These are phyloP conservation scores for Ochropacha duplaris DNA, from an alignment of 2,888 invertebrate species.

Conservation along the genomic window DNA sequence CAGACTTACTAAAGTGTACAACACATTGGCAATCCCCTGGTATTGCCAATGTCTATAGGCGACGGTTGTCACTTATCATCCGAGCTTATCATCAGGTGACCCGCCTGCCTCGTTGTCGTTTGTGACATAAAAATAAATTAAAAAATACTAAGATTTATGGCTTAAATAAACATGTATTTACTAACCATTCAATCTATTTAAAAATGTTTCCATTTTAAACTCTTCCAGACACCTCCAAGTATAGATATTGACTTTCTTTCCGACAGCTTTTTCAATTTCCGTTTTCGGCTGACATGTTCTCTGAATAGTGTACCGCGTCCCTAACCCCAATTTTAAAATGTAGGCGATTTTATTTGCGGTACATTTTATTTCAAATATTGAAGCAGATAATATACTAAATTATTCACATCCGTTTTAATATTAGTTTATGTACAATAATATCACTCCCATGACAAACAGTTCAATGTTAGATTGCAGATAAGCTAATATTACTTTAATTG, in stretches of 20 bases:
- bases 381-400: background rate
- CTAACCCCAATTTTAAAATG: background rate
- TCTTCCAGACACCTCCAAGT: slow-evolving; percentile 2
- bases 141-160: too few relatives aligned
- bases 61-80: too few relatives aligned
- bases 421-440: background rate
- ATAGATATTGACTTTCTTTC: slow-evolving; percentile 10
- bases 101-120: too few relatives aligned
- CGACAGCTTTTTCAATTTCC: slow-evolving; percentile 23
- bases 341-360: background rate
- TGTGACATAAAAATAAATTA: too few relatives aligned
- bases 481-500: background rate
- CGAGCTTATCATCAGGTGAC: too few relatives aligned
- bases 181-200: background rate
- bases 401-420: background rate
- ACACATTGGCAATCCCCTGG: too few relatives aligned
- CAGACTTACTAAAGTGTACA: too few relatives aligned
- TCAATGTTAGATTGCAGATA: background rate
- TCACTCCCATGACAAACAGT: background rate
- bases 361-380: background rate
- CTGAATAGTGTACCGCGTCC: background rate
- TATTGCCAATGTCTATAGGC: too few relatives aligned
- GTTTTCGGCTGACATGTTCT: slow-evolving; percentile 6
- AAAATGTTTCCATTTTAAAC: background rate
- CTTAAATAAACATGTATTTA: background rate